Evolutionary conservation across 30 jellyfish, hydroid and myxozoan genomes (phyloP).

Genomic region (Chrysaora quinquecirrha): DNA sequence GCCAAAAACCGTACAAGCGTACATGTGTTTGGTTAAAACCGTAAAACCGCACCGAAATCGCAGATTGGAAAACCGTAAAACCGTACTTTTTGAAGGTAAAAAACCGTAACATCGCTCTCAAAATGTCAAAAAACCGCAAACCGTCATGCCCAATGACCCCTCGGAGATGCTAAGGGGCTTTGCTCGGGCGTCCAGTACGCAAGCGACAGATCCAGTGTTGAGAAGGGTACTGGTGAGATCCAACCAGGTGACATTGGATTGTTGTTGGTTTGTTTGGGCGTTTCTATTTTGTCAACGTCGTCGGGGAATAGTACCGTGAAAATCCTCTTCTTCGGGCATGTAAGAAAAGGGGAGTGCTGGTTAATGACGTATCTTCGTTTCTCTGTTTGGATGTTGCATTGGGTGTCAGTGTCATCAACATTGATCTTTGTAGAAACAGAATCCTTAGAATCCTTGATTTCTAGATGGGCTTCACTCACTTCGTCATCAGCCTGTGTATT

Average conservation of each 20-base stretch:
- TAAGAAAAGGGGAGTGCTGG: conserved; percentile 22
- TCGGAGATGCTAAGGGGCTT: conserved; percentile 59
- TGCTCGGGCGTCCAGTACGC: conserved; percentile 62
- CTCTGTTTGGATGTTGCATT: not conserved
- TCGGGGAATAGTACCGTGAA: conserved; percentile 59
- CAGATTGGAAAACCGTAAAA: too few species aligned
- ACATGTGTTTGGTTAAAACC: too few species aligned
- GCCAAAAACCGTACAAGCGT: too few species aligned
- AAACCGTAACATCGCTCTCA: too few species aligned
- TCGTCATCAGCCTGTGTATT: not conserved
- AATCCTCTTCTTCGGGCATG: not conserved
- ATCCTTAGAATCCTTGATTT: not conserved
- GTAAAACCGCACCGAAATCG: too few species aligned
- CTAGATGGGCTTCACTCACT: too few species aligned
- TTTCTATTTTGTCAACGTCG: conserved; percentile 27
- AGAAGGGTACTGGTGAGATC: conserved; percentile 62
- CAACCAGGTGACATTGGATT: conserved; percentile 52
- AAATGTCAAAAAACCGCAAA: too few species aligned
- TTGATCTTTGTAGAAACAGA: not conserved
- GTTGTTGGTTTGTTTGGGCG: not conserved
- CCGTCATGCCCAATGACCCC: too few species aligned
- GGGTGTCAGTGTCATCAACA: not conserved
- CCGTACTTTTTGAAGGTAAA: too few species aligned
- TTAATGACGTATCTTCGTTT: conserved; percentile 23
- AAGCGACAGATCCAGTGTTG: conserved; percentile 38